phyloP scores from a whole-genome alignment of 2,888 invertebrate species.

The Calliopum simillimum region DNA sequence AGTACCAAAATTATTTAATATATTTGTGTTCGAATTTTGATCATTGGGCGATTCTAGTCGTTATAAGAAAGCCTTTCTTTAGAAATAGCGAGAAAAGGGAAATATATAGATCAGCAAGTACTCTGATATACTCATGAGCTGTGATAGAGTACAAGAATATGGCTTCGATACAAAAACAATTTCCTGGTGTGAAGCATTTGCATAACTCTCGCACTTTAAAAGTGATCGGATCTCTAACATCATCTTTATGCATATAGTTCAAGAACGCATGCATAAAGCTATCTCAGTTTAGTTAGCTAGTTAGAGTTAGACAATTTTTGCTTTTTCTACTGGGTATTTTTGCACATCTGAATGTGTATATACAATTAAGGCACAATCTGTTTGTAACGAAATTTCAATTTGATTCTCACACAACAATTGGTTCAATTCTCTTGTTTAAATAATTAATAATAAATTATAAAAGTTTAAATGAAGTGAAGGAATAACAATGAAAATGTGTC shows the following conservation, averaged over 20 bases:
- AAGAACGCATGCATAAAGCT: neutral
- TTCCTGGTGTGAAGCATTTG: too few species aligned
- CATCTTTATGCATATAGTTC: neutral
- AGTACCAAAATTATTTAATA: too few species aligned
- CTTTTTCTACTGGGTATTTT: neutral
- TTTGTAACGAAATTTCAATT: constrained; percentile 49
- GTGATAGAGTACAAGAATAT: too few species aligned
- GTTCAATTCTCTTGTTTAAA: constrained; percentile 48
- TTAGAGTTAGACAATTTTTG: neutral
- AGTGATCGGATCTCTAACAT: too few species aligned
- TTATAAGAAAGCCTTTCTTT: too few species aligned
- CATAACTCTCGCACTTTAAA: too few species aligned
- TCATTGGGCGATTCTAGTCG: too few species aligned
- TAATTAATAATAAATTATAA: constrained; percentile 50
- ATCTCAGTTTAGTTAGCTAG: neutral
- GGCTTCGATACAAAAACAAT: too few species aligned
- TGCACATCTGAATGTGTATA: neutral
- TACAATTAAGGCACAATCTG: constrained; percentile 13
- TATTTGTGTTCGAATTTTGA: too few species aligned
- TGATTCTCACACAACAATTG: constrained; percentile 48
- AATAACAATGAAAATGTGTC: neutral
- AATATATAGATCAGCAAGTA: too few species aligned
- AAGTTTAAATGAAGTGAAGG: constrained; percentile 16
- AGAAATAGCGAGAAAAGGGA: too few species aligned
- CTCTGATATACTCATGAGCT: too few species aligned